These are phyloP conservation scores for Glossophaga mutica DNA, from an alignment of 2,797 vertebrate species.

Conservation along the genomic window DNA sequence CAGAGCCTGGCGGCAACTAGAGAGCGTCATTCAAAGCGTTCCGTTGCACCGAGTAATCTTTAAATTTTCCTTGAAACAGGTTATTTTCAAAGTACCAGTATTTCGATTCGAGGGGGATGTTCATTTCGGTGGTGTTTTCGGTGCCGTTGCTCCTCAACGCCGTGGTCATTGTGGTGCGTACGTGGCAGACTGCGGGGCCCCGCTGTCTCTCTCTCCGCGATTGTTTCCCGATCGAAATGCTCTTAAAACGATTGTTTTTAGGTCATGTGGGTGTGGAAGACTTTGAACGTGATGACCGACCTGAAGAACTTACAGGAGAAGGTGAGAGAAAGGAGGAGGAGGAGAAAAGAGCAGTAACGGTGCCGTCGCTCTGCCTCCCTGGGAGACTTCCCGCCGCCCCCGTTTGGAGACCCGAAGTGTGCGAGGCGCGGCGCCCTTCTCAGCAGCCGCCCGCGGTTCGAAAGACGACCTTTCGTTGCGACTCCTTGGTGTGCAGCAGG, in stretches of 20 bases:
- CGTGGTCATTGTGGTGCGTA: constrained; percentile 92
- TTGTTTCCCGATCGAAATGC: not conserved
- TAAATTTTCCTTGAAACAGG: constrained; percentile 79
- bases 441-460: rapidly evolving
- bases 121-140: constrained; percentile 94
- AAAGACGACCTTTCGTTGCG: rapidly evolving
- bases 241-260: constrained; percentile 69
- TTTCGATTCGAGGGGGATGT: constrained; percentile 98
- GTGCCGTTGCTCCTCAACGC: constrained; percentile 91
- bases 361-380: rapidly evolving
- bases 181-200: not conserved
- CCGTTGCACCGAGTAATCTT: not conserved
- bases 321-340: constrained; percentile 83
- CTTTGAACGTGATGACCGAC: constrained; percentile 92
- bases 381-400: not conserved
- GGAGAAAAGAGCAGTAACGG: constrained; percentile 78
- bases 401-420: not conserved
- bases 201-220: rapidly evolving
- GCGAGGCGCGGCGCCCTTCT: not conserved
- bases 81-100: constrained; percentile 94
- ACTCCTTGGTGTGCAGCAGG: rapidly evolving
- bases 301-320: constrained; percentile 90
- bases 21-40: rapidly evolving
- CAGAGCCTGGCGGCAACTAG: rapidly evolving
- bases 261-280: constrained; percentile 92